Percentiles rank a stretch among this genome's conserved stretches.
phyloP scores from a whole-genome alignment of 2,113 vertebrate species.

The Meriones unguiculatus region DNA sequence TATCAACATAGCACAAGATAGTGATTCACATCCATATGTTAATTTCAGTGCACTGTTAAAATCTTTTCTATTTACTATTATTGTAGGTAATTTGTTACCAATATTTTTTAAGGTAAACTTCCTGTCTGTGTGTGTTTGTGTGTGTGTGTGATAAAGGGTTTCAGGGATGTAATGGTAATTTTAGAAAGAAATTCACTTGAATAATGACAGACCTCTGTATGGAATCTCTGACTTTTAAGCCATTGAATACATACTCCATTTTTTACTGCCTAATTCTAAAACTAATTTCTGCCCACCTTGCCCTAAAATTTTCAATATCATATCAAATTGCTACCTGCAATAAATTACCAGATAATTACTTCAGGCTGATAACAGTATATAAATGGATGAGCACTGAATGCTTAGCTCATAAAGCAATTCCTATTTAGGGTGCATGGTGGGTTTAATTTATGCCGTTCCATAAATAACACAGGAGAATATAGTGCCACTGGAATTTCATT shows the following conservation, averaged over 20 bases:
- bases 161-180: neutral
- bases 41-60: no score
- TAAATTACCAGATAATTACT: constrained; percentile 2
- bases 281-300: neutral
- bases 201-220: neutral
- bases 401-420: neutral
- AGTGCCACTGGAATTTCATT: neutral
- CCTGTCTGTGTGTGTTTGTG: neutral
- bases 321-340: neutral
- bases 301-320: neutral
- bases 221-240: neutral
- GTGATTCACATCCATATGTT: no score
- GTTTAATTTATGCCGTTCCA: constrained; percentile 12
- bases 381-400: neutral
- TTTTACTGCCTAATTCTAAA: neutral
- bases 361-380: neutral
- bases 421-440: neutral
- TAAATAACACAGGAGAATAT: neutral
- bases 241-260: neutral
- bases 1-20: neutral
- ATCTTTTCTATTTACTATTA: neutral
- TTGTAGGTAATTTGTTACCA: neutral
- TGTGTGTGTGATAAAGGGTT: no score
- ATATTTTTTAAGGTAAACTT: neutral
- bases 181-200: neutral